Evolutionary conservation across 2,113 vertebrate species (phyloP).

Genomic region (Chelonoidis abingdonii): DNA sequence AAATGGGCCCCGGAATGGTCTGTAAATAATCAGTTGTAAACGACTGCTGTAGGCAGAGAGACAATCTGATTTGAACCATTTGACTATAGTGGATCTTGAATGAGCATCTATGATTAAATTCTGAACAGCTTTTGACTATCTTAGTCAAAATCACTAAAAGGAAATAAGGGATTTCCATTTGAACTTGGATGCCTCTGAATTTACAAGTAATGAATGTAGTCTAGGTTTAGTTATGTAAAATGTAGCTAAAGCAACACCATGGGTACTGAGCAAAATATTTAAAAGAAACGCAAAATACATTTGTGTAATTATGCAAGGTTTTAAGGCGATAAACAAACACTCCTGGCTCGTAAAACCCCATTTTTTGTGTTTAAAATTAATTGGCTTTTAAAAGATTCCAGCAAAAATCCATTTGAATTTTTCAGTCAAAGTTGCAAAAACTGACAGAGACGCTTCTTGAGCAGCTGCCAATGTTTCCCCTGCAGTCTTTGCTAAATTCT

Average conservation of each 20-base stretch:
- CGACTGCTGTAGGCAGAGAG: background rate
- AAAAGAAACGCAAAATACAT: background rate
- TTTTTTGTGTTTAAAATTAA: background rate
- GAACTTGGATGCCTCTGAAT: background rate
- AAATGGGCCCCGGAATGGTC: background rate
- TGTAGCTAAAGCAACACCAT: background rate
- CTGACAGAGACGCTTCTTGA: background rate
- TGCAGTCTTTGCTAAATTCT: background rate
- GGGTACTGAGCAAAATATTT: background rate
- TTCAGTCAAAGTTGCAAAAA: background rate
- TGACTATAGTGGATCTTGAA: background rate
- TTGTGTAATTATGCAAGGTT: background rate
- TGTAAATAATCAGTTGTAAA: background rate
- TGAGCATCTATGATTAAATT: no score
- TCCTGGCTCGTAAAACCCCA: background rate
- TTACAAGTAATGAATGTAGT: background rate
- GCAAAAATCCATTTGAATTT: background rate
- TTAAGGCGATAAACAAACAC: background rate
- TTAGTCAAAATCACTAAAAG: background rate
- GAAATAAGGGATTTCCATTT: background rate
- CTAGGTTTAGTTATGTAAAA: background rate
- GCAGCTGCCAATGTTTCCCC: background rate
- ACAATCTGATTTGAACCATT: background rate
- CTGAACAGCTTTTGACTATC: no score
- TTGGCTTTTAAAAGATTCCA: background rate